Base-by-base conservation (phyloP, 2,888 invertebrate genomes). In the Yponomeuta evonymella region DNA sequence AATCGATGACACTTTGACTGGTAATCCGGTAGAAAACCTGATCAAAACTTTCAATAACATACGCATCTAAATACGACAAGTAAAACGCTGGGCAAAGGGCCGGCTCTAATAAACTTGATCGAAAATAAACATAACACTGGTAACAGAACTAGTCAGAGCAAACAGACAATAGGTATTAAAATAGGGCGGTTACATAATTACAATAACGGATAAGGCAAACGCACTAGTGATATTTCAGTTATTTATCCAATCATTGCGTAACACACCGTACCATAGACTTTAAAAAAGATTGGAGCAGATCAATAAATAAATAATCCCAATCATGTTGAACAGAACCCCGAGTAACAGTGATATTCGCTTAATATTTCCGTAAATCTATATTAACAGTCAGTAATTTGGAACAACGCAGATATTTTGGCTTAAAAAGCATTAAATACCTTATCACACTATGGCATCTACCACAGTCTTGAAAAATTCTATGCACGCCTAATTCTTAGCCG, bases 151-250 rank as follows among this genome's bases (percentile, higher is more conserved):
- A 74, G 80, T 76, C 74, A 77, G 75, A 80, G 80, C 81, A 81
- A 83, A 83, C 83, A 81, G 81, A 83, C 81, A 85, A 85, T 83
- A 83, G 82, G 83, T 85, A 85, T 84, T 81, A 86, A 86, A 84
- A 87, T 81, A 81, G 78, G 87, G 87, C 88, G 51, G 86, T 85
- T 78, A 83, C 79, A 75, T 82, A 81, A 86, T 86, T 84, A 83
- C 80, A 85, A 87, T 84, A 86, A 81, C 78, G 82, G 82, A 80
- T 79, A 23, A 68, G 48, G 51, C 29, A 43, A 29, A n/a, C 2
- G n/a, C 43, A 67, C 67, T 43, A 36, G 33, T 67, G 67, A 68
- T 68, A 68, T 68, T 48, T 33, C n/a, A 43, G 67, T 67, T 74
- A 79, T 78, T 80, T 79, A 83, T 86, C 80, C 77, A 77, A 79